Conservation (phyloP, 1,140 invertebrate genomes). For the Pseudomyrmex cubaensis region DNA sequence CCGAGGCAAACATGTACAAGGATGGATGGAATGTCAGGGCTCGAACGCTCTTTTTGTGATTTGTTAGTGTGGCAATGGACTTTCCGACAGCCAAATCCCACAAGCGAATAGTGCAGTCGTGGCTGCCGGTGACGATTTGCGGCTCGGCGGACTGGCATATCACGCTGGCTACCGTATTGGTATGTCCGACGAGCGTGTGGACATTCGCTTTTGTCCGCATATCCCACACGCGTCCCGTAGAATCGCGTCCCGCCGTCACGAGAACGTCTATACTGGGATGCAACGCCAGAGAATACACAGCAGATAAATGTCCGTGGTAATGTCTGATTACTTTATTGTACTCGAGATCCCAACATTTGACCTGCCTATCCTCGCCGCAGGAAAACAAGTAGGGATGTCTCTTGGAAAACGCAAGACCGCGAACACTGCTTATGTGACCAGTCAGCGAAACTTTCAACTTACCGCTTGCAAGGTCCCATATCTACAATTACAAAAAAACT, state of each 20-base stretch:
- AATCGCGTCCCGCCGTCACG: slow-evolving; percentile 97
- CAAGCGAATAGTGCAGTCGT: slow-evolving; percentile 94
- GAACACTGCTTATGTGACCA: slow-evolving; percentile 98
- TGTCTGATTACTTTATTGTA: slow-evolving; percentile 99
- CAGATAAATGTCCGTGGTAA: slow-evolving; percentile 99
- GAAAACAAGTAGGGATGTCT: slow-evolving; percentile 99
- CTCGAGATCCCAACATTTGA: slow-evolving; percentile 99
- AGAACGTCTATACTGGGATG: slow-evolving; percentile 99
- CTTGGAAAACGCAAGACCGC: slow-evolving; percentile 96
- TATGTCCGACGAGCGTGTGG: slow-evolving; percentile 98
- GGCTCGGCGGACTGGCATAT: slow-evolving; percentile 97
- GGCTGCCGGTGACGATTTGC: slow-evolving; percentile 94
- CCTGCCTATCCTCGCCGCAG: slow-evolving; percentile 99
- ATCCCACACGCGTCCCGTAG: slow-evolving; percentile 98
- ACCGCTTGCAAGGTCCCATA: slow-evolving; percentile 99
- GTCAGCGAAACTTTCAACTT: slow-evolving; percentile 98
- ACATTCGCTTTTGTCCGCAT: slow-evolving; percentile 99
- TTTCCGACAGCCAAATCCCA: slow-evolving; percentile 99
- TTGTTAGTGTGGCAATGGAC: slow-evolving; percentile 97
- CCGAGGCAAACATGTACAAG: slow-evolving; percentile 98
- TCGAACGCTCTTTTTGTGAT: slow-evolving; percentile 99
- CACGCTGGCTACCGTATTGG: slow-evolving; percentile 98
- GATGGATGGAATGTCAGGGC: slow-evolving; percentile 96
- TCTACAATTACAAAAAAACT: slow-evolving; percentile 85
- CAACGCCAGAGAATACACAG: slow-evolving; percentile 96